These are phyloP conservation scores for Mamestra brassicae DNA, from an alignment of 2,888 invertebrate genomes.

Conservation along the genomic window DNA sequence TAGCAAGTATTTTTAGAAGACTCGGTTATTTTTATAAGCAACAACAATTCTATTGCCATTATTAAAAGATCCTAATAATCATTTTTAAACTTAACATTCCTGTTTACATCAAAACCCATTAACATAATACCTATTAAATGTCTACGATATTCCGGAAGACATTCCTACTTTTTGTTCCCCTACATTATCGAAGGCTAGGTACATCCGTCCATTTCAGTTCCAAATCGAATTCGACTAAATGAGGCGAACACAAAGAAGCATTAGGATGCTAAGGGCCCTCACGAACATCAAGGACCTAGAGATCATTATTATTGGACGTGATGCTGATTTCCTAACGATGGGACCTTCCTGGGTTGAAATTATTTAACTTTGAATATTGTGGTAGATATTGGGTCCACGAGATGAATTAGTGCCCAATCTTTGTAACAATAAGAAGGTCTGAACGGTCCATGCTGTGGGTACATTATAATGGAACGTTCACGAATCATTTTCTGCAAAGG, in stretches of 20 bases:
- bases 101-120: constrained; percentile 4
- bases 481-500: neutral
- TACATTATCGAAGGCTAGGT: constrained; percentile 5
- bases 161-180: constrained; percentile 18
- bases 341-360: neutral
- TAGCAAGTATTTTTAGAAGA: neutral
- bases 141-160: neutral
- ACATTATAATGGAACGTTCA: neutral
- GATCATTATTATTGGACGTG: constrained; percentile 42
- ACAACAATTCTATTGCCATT: neutral
- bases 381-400: neutral
- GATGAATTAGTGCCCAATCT: neutral
- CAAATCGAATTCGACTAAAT: constrained; percentile 51
- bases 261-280: constrained; percentile 50
- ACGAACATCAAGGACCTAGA: constrained; percentile 31
- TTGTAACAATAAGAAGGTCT: neutral
- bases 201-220: constrained; percentile 22
- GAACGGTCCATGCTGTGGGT: neutral
- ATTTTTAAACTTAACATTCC: neutral
- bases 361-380: neutral
- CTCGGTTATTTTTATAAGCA: neutral
- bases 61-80: constrained; percentile 3
- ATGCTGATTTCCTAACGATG: constrained; percentile 34
- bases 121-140: neutral
- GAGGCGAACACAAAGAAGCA: constrained; percentile 40